phyloP scores from a whole-genome alignment of 2,113 vertebrate species.

The Polypterus bichir region DNA sequence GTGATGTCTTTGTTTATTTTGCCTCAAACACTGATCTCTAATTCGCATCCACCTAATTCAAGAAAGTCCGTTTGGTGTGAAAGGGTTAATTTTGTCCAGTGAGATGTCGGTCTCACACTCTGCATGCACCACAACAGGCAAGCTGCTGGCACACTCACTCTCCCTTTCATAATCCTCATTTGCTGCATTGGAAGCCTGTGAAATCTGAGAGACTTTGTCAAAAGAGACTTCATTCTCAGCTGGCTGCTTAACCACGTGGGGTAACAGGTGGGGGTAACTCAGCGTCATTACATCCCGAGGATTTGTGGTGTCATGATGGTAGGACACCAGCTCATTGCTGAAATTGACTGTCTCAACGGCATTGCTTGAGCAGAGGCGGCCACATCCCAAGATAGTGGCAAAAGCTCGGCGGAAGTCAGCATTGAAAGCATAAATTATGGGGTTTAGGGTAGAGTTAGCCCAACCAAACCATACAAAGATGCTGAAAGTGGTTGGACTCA shows the following conservation, averaged over 20 bases:
- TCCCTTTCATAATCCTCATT: conserved; percentile 4
- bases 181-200: background rate
- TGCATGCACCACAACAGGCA: background rate
- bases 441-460: conserved; percentile 10
- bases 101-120: conserved; percentile 4
- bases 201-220: conserved; percentile 5
- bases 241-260: background rate
- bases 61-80: background rate
- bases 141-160: background rate
- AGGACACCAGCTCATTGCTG: background rate
- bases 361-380: conserved; percentile 1
- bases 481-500: conserved; percentile 2
- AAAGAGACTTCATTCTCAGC: background rate
- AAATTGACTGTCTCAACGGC: conserved; percentile 6
- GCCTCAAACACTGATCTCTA: no score
- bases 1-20: no score
- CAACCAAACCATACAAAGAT: conserved; percentile 7
- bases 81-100: background rate
- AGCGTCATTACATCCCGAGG: background rate
- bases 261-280: conserved; percentile 4
- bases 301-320: conserved; percentile 2
- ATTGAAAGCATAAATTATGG: conserved; percentile 10
- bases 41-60: background rate
- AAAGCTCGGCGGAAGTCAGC: conserved; percentile 2
- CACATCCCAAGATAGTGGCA: background rate